phyloP scores from a whole-genome alignment of 1,140 invertebrate genomes.

The Euura lappo region DNA sequence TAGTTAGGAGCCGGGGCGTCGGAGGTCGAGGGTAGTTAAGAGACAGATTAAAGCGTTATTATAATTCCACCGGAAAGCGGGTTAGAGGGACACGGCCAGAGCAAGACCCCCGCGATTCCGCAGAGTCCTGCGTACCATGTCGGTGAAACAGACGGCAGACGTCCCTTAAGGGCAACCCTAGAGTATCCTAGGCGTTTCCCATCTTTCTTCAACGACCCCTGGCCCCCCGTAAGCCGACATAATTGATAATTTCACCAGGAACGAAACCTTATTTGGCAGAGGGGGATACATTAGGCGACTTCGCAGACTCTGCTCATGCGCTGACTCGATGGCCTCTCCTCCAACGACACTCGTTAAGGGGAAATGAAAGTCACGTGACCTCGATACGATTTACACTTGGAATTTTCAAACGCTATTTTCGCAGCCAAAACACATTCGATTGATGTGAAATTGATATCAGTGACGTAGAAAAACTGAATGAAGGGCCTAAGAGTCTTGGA shows the following conservation, averaged over 20 bases:
- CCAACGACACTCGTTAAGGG: too few relatives aligned
- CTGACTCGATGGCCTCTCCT: too few relatives aligned
- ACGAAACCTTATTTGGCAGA: neutral
- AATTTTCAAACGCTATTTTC: too few relatives aligned
- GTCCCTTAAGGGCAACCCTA: neutral
- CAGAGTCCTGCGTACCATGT: neutral
- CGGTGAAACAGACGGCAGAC: neutral
- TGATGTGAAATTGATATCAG: too few relatives aligned
- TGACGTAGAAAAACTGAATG: too few relatives aligned
- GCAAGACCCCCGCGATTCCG: neutral
- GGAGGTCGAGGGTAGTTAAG: slow-evolving; percentile 6
- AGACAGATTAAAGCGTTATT: slow-evolving; percentile 5
- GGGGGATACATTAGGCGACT: neutral
- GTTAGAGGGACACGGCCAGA: neutral
- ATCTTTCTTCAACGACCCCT: neutral
- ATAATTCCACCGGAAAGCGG: neutral
- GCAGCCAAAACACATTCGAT: too few relatives aligned
- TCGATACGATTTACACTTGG: too few relatives aligned
- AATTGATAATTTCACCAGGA: slow-evolving; percentile 7
- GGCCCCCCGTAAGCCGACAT: neutral
- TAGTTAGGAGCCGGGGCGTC: neutral
- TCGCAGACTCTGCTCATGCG: too few relatives aligned
- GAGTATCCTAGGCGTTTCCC: neutral
- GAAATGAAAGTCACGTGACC: too few relatives aligned
- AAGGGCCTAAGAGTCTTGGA: too few relatives aligned